Base-by-base conservation (phyloP, 37 sponge, comb jelly and placozoan genomes). In the Spongilla lacustris region DNA sequence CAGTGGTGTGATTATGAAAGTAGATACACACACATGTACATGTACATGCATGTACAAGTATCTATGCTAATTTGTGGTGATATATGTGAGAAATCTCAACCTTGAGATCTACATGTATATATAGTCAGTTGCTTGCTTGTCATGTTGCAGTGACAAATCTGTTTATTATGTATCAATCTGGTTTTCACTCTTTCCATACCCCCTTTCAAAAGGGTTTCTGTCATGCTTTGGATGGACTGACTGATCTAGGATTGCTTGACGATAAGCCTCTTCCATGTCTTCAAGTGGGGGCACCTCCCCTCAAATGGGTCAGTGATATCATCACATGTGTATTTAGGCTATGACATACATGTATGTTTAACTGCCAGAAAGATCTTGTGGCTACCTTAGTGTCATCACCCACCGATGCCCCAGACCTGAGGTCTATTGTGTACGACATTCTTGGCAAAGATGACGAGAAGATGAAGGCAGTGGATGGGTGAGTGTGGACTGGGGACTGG, bases 181-280 rank as follows among this genome's bases (percentile, higher is more conserved):
- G n/a, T 19, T 26, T 12, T 27, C 13, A 77, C 35, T 36, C 9
- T 85, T 68, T 14, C 69, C 22, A 46, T 23, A 9, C 25, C 28
- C 75, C 23, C 80, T 0, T 50, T 11, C 33, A 37, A 21, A 67
- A 96, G 96, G 94, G 94, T 10, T 89, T 35, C 81, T 83, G 89
- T 34, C 35, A 48, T 4, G 37, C 73, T 1, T 25, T 84, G 49
- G 22, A 31, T 34, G 90, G 67, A 6, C 69, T 96, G 67, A 23
- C 24, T n/a, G 69, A 77, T n/a, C 68, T 95, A 28, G 96, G 96
- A 0, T 84, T 96, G 35, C 79, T 96, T 26, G 70, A 48, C 66
- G 70, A 21, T 36, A 74, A 81, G 8, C 68, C 81, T 30, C 75
- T 85, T 49, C 89, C 89, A 23, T 80, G 87, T 76, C 85, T 96